Conservation (phyloP, 2,113 vertebrate species). For the Prochilodus magdalenae region DNA sequence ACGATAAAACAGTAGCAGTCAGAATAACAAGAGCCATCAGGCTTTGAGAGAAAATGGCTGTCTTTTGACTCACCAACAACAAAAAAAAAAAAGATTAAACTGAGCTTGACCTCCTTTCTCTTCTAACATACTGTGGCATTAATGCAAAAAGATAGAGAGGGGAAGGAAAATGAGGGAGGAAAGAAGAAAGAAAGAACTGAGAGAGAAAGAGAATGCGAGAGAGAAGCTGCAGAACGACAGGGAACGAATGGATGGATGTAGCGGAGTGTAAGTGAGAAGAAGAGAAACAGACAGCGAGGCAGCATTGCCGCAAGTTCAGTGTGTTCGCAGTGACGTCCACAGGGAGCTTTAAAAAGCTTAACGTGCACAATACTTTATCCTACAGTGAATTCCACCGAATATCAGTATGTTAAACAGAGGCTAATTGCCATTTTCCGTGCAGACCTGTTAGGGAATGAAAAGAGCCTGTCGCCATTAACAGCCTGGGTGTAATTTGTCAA, state of each 20-base stretch:
- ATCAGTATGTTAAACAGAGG: background rate
- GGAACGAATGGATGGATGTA: background rate
- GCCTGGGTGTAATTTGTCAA: background rate
- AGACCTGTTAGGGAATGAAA: background rate
- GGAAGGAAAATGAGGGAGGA: background rate
- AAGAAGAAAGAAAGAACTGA: background rate
- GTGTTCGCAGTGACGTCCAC: background rate
- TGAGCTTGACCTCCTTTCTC: conserved; percentile 40
- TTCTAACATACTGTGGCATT: conserved; percentile 5
- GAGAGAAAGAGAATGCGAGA: background rate
- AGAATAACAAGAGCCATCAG: background rate
- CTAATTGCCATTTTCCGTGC: background rate
- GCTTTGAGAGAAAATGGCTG: conserved; percentile 14
- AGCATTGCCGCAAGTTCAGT: background rate
- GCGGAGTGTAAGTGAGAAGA: background rate
- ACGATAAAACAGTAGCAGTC: no score
- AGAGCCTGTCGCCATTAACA: background rate
- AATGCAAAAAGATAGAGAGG: conserved; percentile 1
- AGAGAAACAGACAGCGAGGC: conserved; percentile 3
- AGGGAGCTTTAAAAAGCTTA: background rate
- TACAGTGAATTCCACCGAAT: background rate
- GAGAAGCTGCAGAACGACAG: background rate
- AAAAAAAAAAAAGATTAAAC: conserved; percentile 53
- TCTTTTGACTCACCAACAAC: conserved; percentile 45
- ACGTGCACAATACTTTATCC: conserved; percentile 2